Conservation (phyloP, 2,888 invertebrate species). For the Agrenia bidenticulata region DNA sequence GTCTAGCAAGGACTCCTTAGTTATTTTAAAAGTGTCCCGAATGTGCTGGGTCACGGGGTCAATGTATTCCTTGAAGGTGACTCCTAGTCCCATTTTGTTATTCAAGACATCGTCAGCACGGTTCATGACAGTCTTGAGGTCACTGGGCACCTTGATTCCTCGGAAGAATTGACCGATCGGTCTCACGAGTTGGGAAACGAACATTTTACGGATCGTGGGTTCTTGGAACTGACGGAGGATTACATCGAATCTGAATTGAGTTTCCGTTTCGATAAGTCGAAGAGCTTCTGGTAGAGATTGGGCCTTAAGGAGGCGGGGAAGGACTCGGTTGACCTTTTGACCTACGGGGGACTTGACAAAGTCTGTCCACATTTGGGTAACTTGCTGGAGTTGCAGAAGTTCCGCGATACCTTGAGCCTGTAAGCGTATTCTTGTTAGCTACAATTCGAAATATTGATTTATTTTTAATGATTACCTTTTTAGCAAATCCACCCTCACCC, state of each 20-base stretch:
- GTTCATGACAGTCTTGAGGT: constrained; percentile 43
- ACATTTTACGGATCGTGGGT: constrained; percentile 36
- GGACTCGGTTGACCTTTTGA: constrained; percentile 46
- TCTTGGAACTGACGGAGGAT: constrained; percentile 47
- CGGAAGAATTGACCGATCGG: constrained; percentile 48
- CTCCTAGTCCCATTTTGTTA: constrained; percentile 46
- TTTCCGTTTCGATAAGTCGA: constrained; percentile 49
- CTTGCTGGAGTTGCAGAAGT: constrained; percentile 43
- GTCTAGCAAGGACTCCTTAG: constrained; percentile 45
- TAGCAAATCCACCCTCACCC: constrained; percentile 30
- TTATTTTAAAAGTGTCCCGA: constrained; percentile 47
- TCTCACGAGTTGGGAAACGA: constrained; percentile 47
- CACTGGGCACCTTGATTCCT: constrained; percentile 41
- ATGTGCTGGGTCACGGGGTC: constrained; percentile 47
- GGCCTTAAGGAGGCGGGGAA: constrained; percentile 47
- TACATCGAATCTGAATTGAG: constrained; percentile 48
- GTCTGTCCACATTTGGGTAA: constrained; percentile 42
- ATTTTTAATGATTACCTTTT: not conserved
- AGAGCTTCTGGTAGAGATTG: constrained; percentile 49
- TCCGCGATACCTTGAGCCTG: constrained; percentile 37
- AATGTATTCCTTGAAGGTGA: constrained; percentile 45
- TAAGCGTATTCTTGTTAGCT: not conserved
- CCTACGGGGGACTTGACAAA: constrained; percentile 47
- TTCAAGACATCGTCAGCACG: constrained; percentile 46
- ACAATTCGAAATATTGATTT: not conserved